phyloP scores from a whole-genome alignment of 1,140 invertebrate genomes.

The Saccostrea echinata region DNA sequence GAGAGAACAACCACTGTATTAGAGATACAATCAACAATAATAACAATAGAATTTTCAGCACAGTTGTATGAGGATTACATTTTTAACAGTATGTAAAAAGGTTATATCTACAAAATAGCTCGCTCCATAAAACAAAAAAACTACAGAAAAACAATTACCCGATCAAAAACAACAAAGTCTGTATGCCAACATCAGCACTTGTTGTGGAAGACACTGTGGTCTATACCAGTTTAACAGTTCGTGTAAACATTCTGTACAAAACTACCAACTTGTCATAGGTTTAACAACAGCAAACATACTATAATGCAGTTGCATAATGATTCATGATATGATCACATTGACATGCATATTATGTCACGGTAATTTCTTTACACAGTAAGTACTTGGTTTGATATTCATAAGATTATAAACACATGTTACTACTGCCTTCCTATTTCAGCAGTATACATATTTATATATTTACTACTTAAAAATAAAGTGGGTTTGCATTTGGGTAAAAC shows the following conservation, averaged over 20 bases:
- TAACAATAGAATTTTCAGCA: not conserved
- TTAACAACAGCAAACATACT: not conserved
- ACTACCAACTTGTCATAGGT: not conserved
- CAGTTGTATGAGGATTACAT: not conserved
- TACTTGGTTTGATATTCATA: not conserved
- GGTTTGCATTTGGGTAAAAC: not conserved
- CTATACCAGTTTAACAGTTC: not conserved
- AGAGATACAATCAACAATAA: not conserved
- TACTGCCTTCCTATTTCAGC: not conserved
- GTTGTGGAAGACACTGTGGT: slow-evolving; percentile 2
- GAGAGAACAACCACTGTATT: not conserved
- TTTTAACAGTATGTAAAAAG: not conserved
- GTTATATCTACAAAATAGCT: slow-evolving; percentile 1
- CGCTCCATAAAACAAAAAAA: not conserved
- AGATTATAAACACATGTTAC: not conserved
- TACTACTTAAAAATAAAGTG: slow-evolving; percentile 22
- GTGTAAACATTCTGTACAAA: not conserved
- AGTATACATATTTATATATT: not conserved
- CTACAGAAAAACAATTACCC: not conserved
- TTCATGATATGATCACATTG: slow-evolving; percentile 27
- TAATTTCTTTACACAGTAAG: not conserved
- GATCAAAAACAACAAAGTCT: slow-evolving; percentile 9
- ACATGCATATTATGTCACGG: not conserved
- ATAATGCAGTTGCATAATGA: slow-evolving; percentile 25
- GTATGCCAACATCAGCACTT: not conserved